phyloP scores from a whole-genome alignment of 2,797 vertebrate species.

The Margarornis squamiger region DNA sequence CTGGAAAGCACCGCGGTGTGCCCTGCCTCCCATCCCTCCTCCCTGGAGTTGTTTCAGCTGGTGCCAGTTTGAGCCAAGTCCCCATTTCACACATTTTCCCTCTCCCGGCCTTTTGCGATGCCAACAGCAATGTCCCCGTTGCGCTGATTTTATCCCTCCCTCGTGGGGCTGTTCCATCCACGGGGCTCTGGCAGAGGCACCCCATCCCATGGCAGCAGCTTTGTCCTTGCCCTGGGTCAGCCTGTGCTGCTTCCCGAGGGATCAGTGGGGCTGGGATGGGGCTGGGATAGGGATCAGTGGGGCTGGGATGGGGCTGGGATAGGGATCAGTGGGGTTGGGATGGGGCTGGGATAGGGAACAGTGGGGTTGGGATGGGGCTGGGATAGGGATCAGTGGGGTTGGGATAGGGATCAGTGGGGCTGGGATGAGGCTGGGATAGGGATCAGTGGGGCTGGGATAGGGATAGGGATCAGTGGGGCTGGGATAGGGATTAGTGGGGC shows the following conservation, averaged over 20 bases:
- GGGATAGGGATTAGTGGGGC: neutral
- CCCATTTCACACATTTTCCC: neutral
- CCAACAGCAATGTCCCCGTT: fast-evolving
- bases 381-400: neutral
- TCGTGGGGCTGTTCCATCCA: fast-evolving
- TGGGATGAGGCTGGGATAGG: too few relatives aligned
- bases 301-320: too few relatives aligned
- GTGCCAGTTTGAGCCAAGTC: neutral
- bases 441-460: too few relatives aligned
- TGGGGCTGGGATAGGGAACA: too few relatives aligned
- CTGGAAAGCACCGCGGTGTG: fast-evolving
- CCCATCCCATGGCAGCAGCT: neutral
- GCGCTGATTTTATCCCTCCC: fast-evolving
- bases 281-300: neutral
- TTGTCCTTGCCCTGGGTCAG: neutral
- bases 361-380: neutral
- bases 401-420: too few relatives aligned
- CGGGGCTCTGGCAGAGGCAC: neutral
- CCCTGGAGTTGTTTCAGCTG: fast-evolving
- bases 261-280: too few relatives aligned
- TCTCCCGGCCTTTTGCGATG: neutral
- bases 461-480: too few relatives aligned
- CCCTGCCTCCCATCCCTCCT: neutral
- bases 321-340: too few relatives aligned
- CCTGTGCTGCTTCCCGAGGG: fast-evolving